A percentile compares a stretch with the other conserved stretches of the same genome.
Conservation (phyloP, 2,888 invertebrate species). For the Seladonia tumulorum region DNA sequence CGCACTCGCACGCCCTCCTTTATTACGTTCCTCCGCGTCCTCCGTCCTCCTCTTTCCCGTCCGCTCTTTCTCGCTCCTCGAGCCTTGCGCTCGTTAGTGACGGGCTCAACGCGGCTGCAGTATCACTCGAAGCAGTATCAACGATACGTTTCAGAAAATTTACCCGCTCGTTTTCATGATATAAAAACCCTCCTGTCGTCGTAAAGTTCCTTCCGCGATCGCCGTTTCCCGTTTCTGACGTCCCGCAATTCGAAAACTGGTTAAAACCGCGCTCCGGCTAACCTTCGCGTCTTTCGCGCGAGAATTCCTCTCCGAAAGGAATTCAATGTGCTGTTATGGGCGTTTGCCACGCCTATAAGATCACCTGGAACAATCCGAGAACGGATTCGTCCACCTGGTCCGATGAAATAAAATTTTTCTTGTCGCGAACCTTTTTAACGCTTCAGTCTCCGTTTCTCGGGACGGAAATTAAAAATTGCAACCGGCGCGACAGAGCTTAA, state of each 20-base stretch:
- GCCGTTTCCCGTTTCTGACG: neutral
- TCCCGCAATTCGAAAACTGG: neutral
- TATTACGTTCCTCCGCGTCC: conserved; percentile 67
- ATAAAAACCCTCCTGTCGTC: neutral
- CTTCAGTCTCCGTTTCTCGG: neutral
- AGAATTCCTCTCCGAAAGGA: neutral
- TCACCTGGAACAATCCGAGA: neutral
- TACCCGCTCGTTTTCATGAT: neutral
- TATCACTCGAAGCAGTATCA: neutral
- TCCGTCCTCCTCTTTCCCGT: conserved; percentile 46
- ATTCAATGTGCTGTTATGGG: neutral
- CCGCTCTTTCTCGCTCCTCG: conserved; percentile 42
- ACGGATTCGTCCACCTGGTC: neutral
- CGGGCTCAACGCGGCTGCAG: conserved; percentile 10
- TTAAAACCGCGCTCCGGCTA: neutral
- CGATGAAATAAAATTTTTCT: too few relatives aligned
- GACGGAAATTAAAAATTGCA: too few relatives aligned
- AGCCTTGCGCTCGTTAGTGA: conserved; percentile 39
- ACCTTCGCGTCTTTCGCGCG: neutral
- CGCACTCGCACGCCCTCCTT: conserved; percentile 76
- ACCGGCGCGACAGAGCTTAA: too few relatives aligned
- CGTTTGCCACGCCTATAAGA: neutral
- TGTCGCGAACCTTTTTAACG: neutral
- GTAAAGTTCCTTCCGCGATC: neutral
- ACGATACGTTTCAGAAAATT: neutral